Conservation (phyloP, 2,113 vertebrate genomes). For the Rissa tridactyla region DNA sequence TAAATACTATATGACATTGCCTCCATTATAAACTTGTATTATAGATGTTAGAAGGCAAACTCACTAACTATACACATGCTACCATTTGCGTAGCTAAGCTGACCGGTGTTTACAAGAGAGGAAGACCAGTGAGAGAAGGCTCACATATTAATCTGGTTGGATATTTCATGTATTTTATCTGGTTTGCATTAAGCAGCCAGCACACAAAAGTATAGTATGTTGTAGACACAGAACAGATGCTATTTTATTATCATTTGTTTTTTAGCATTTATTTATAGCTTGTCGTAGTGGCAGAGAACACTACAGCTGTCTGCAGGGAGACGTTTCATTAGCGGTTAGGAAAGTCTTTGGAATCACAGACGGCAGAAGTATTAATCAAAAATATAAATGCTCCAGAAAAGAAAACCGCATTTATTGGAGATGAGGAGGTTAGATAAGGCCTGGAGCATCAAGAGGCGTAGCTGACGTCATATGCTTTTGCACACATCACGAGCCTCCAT, state of each 20-base stretch:
- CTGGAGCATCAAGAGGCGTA: not conserved
- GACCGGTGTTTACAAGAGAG: constrained; percentile 38
- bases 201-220: not conserved
- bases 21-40: constrained; percentile 76
- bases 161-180: not conserved
- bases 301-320: not conserved
- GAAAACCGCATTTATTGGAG: not conserved
- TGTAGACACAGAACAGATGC: accelerated
- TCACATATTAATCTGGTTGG: not conserved
- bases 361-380: not conserved
- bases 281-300: not conserved
- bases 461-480: not conserved
- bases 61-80: constrained; percentile 47
- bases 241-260: not conserved
- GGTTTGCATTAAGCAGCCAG: not conserved
- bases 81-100: constrained; percentile 36
- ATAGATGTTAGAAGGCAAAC: constrained; percentile 70
- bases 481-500: not conserved
- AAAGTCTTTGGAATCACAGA: not conserved
- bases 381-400: not conserved
- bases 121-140: not conserved
- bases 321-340: not conserved
- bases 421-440: not conserved
- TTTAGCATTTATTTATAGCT: not conserved
- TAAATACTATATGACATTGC: constrained; percentile 81